phyloP scores from a whole-genome alignment of 2,797 vertebrate species.

The Nannoperca obscura region DNA sequence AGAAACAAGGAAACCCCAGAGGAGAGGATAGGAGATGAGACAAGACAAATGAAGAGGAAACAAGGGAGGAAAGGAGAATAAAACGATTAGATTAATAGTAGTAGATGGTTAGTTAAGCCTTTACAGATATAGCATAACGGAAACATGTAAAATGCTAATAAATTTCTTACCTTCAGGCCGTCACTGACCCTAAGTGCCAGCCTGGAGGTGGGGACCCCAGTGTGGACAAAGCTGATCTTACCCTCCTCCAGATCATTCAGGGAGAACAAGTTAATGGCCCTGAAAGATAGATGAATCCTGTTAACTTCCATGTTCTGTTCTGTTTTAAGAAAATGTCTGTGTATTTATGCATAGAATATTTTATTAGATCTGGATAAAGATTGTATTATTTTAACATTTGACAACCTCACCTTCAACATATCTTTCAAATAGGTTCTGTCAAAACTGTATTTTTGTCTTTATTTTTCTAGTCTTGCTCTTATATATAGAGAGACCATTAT shows the following conservation, averaged over 20 bases:
- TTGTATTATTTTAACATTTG: not conserved
- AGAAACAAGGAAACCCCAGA: not conserved
- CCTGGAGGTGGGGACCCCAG: constrained; percentile 84
- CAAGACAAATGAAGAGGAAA: not conserved
- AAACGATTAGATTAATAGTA: not conserved
- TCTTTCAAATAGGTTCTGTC: not conserved
- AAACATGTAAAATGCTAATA: not conserved
- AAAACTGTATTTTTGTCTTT: not conserved
- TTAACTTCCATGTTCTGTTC: constrained; percentile 1
- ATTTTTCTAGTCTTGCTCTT: not conserved
- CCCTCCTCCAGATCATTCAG: constrained; percentile 86
- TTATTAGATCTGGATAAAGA: not conserved
- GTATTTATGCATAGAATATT: not conserved
- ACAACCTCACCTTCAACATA: not conserved
- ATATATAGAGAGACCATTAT: too few relatives aligned
- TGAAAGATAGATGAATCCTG: constrained; percentile 42
- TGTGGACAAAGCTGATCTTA: constrained; percentile 89
- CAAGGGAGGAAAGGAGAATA: not conserved
- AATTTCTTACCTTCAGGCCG: constrained; percentile 82
- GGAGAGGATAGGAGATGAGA: not conserved
- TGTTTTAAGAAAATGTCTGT: not conserved
- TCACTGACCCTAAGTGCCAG: constrained; percentile 91
- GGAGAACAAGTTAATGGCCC: constrained; percentile 85
- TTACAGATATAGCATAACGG: not conserved
- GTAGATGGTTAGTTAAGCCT: not conserved